Evolutionary conservation across 2,113 vertebrate genomes (phyloP).

Genomic region (Crocuta crocuta): DNA sequence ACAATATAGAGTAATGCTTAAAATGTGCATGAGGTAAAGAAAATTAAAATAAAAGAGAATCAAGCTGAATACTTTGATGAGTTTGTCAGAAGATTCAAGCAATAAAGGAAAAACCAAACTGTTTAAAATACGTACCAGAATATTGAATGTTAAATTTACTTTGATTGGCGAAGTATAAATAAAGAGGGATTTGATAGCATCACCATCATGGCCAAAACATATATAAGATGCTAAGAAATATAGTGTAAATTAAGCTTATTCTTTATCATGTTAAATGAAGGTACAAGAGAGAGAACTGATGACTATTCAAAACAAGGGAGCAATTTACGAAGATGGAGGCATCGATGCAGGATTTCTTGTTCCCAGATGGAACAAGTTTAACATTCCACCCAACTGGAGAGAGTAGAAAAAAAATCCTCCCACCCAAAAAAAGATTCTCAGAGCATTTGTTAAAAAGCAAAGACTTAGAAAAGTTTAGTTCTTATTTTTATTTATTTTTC

Average conservation of each 20-base stretch:
- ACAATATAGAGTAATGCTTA: neutral
- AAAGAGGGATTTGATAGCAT: neutral
- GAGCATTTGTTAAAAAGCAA: slow-evolving; percentile 8
- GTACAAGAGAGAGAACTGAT: neutral
- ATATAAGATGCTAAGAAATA: neutral
- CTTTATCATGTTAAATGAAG: neutral
- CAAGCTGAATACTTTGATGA: neutral
- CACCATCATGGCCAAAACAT: neutral
- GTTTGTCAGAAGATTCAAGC: neutral
- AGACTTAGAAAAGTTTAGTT: neutral
- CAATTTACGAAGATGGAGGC: slow-evolving; percentile 9
- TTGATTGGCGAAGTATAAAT: neutral
- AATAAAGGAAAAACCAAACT: neutral
- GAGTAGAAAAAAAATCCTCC: neutral
- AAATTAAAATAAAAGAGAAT: neutral
- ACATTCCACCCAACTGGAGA: neutral
- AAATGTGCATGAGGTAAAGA: neutral
- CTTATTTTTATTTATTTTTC: neutral
- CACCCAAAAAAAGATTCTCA: neutral
- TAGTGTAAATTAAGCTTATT: neutral
- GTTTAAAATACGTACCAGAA: neutral
- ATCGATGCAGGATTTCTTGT: neutral
- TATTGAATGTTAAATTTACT: neutral
- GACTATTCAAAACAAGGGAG: neutral
- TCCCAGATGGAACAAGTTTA: neutral